Evolutionary conservation across 1,140 invertebrate genomes (phyloP).

Genomic region (Cotesia chilonis): DNA sequence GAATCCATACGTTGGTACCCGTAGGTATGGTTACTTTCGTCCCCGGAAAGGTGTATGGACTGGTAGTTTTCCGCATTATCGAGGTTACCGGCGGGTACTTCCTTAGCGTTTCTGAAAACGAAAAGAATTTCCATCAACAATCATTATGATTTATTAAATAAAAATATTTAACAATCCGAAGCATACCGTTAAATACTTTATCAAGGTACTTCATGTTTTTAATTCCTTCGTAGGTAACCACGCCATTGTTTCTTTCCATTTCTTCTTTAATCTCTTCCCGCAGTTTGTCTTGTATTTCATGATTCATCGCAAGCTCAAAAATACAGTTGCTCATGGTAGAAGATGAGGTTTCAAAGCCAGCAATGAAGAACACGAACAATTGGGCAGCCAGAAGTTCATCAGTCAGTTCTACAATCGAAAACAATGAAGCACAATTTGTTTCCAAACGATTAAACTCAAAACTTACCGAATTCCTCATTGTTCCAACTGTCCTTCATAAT

Average conservation of each 20-base stretch:
- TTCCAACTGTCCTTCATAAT: conserved; percentile 62
- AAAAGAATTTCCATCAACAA: neutral
- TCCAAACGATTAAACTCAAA: neutral
- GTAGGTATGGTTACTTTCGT: conserved; percentile 60
- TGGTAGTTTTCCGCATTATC: conserved; percentile 63
- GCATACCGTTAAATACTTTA: conserved; percentile 43
- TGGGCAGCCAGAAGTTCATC: conserved; percentile 64
- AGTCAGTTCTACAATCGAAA: conserved; percentile 30
- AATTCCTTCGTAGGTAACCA: conserved; percentile 60
- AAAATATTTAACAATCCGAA: neutral
- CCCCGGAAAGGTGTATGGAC: conserved; percentile 64
- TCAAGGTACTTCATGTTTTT: conserved; percentile 61
- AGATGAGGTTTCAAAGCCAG: conserved; percentile 77
- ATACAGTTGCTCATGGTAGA: conserved; percentile 69
- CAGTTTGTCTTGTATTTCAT: conserved; percentile 52
- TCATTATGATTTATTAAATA: too few relatives aligned
- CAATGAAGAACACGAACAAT: conserved; percentile 72
- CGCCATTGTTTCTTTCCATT: conserved; percentile 58
- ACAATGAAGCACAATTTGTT: neutral
- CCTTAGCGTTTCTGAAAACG: conserved; percentile 59
- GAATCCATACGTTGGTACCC: conserved; percentile 62
- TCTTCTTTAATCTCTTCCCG: conserved; percentile 27
- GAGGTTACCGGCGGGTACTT: conserved; percentile 68
- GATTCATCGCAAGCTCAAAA: conserved; percentile 70
- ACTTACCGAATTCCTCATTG: conserved; percentile 33